A percentile compares a stretch with the other conserved stretches of the same genome.
Conservation (phyloP, 2,888 invertebrate species). For the Idaea aversata region DNA sequence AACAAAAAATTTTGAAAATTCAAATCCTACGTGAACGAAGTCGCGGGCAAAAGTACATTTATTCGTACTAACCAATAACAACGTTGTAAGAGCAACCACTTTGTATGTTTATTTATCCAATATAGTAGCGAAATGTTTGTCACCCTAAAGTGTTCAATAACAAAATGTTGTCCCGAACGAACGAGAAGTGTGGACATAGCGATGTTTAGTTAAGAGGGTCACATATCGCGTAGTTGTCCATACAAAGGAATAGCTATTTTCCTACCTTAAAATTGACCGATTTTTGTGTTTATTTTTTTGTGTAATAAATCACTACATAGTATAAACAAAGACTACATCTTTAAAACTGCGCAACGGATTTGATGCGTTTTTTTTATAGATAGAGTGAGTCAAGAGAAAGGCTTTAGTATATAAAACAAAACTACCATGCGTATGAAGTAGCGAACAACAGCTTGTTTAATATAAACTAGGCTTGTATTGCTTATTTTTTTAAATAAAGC, state of each 20-base stretch:
- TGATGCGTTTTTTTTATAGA: too few relatives aligned
- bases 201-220: not conserved
- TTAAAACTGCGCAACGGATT: too few relatives aligned
- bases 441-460: too few relatives aligned
- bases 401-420: too few relatives aligned
- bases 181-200: not conserved
- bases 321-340: too few relatives aligned
- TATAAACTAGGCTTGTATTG: not conserved
- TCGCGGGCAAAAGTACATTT: not conserved
- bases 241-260: too few relatives aligned
- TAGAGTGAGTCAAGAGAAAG: too few relatives aligned
- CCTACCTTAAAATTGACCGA: not conserved
- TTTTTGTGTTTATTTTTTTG: not conserved
- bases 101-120: constrained; percentile 1
- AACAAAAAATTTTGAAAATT: too few relatives aligned
- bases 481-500: not conserved
- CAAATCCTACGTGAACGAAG: too few relatives aligned
- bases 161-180: constrained; percentile 1
- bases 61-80: not conserved
- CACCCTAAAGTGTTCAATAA: constrained; percentile 3
- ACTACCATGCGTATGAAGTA: too few relatives aligned
- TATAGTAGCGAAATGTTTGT: constrained; percentile 1
- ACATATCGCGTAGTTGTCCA: not conserved
- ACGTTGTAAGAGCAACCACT: not conserved
- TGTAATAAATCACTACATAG: too few relatives aligned